Base-by-base conservation (phyloP, 30 jellyfish, hydroid and myxozoan species). In the Hydractinia echinata region DNA sequence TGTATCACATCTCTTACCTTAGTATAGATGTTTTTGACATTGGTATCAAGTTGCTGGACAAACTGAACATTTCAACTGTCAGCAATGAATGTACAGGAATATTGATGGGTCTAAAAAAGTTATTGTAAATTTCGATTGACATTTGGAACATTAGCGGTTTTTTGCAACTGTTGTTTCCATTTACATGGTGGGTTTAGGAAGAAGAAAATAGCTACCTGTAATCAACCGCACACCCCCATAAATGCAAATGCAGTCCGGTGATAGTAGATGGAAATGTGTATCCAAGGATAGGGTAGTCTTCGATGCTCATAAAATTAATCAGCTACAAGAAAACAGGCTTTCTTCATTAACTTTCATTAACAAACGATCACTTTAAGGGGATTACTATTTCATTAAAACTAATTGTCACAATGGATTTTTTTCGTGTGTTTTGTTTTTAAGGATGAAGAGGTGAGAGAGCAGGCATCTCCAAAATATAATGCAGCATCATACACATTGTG, bases 151-250 rank as follows among this genome's bases (percentile, higher is more conserved):
- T 58, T 58, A 58, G 3, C 0, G 69, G 3, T 58, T 58, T 13
- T 16, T 1, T 58, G 69, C 69, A 58, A 58, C 69, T 58, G 15
- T 2, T 30, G 44, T 30, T 30, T 30, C 44, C 1, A 30, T 30
- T 30, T 30, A 30, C 44, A 30, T 30, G 44, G 44, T 30, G 44
- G 44, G 44, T 30, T 30, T 30, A 30, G 44, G 44, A 30, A 30
- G 44, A 30, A 30, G 44, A 30, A 30, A 30, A 30, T 30, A 30
- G 44, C 15, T 73, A 92, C 98, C 96, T 87, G 86, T 92, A 92
- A 71, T 92, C 98, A 70, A 92, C 77, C 53, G 95, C 82, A 85
- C 98, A 92, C 7, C 96, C 95, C 92, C 92, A 81, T 0, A 92
- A 82, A 44, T 92, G 96, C 53, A 79, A 66, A 76, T 92, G 96